Evolutionary conservation across 2,888 invertebrate genomes (phyloP), one percentile per base, ranked within the genome.

Genomic region (Erpobdella octoculata): DNA sequence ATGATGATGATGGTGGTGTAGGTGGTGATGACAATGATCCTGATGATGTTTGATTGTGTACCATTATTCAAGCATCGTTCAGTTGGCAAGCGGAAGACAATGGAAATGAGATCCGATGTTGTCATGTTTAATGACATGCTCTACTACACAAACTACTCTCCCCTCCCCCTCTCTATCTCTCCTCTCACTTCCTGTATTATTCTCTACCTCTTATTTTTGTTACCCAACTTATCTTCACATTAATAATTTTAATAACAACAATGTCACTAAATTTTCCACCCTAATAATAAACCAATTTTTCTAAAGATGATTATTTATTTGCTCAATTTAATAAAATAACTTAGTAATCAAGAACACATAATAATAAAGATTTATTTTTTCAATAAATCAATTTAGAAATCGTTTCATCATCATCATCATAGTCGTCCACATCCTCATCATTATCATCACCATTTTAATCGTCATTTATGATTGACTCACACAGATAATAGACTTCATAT

Each of bases 401-500:
- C n/a, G n/a, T n/a, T n/a, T n/a, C n/a, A n/a, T n/a, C n/a, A n/a
- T n/a, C n/a, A n/a, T n/a, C n/a, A n/a, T n/a, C n/a, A n/a, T n/a
- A n/a, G n/a, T n/a, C n/a, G n/a, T n/a, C n/a, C n/a, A n/a, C n/a
- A n/a, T n/a, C n/a, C n/a, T n/a, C n/a, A n/a, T n/a, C n/a, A n/a
- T n/a, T n/a, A n/a, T n/a, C n/a, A n/a, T n/a, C 12, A 12, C 18
- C 25, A 25, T 48, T 48, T 6, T 21, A 6, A 18, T 28, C 25
- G 21, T n/a, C 21, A 36, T 38, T 4, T 12, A 68, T 38, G n/a
- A 68, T 21, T 21, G 15, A 31, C 2, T 21, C 35, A 28, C n/a
- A 62, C 66, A 70, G 70, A 70, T 73, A 3, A 15, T 38, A 1
- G 62, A 70, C 53, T 70, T 66, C 53, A 46, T 73, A 35, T 70